These are phyloP conservation scores for Syngnathus typhle DNA, from an alignment of 2,113 vertebrate genomes.

Conservation along the genomic window DNA sequence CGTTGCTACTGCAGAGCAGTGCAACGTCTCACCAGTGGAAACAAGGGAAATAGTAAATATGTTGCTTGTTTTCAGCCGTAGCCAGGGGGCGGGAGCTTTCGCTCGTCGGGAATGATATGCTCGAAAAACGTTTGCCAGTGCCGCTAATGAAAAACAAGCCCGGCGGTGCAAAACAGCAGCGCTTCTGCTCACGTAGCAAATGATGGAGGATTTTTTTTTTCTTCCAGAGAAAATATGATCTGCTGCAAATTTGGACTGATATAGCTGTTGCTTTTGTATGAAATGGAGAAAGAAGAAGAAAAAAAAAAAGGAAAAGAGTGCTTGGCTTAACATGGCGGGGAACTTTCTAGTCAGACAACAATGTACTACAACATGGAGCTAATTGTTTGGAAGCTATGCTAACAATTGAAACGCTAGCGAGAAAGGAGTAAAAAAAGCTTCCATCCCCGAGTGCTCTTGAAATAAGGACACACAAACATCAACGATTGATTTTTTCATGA, in stretches of 20 bases:
- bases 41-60: slow-evolving; percentile 42
- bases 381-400: neutral
- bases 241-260: slow-evolving; percentile 2
- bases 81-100: slow-evolving; percentile 4
- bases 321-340: neutral
- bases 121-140: slow-evolving; percentile 13
- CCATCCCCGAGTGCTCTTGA: neutral
- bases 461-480: neutral
- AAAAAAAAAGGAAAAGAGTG: neutral
- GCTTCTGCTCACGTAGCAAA: slow-evolving; percentile 5
- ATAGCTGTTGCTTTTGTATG: neutral
- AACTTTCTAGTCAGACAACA: neutral
- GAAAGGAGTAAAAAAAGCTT: neutral
- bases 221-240: neutral
- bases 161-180: slow-evolving; percentile 16
- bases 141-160: slow-evolving; percentile 22
- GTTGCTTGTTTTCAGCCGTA: slow-evolving; percentile 13
- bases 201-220: neutral
- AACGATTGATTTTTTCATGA: neutral
- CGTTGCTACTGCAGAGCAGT: slow-evolving; percentile 42
- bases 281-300: neutral
- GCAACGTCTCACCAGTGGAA: slow-evolving; percentile 46
- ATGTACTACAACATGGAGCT: neutral
- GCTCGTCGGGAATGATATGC: slow-evolving; percentile 4
- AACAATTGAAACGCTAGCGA: too few relatives aligned